A percentile compares a stretch with the other conserved stretches of the same genome.
These are phyloP conservation scores for Trichonephila clavipes DNA, from an alignment of 1,140 invertebrate genomes.

Conservation along the genomic window DNA sequence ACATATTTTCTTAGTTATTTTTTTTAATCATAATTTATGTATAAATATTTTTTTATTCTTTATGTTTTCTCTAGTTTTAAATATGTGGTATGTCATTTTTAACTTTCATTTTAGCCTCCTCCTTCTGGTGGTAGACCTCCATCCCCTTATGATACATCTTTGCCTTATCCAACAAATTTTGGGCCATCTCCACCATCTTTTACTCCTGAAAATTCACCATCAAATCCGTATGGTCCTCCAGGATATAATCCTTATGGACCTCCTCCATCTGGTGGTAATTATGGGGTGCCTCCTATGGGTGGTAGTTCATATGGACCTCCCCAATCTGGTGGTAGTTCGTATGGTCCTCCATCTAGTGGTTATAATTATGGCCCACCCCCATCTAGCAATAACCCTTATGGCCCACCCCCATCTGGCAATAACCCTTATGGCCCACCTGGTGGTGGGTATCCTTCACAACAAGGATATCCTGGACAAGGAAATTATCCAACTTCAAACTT, in stretches of 20 bases:
- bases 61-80: not conserved
- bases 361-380: not conserved
- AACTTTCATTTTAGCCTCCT: slow-evolving; percentile 21
- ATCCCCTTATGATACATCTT: slow-evolving; percentile 52
- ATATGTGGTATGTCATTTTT: not conserved
- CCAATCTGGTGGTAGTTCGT: slow-evolving; percentile 9
- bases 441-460: slow-evolving; percentile 55
- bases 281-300: not conserved
- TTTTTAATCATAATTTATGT: not conserved
- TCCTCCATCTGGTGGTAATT: not conserved
- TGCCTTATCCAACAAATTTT: slow-evolving; percentile 70
- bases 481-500: slow-evolving; percentile 46
- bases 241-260: not conserved
- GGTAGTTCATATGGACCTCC: slow-evolving; percentile 66
- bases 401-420: slow-evolving; percentile 37
- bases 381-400: not conserved
- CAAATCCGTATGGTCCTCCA: slow-evolving; percentile 46
- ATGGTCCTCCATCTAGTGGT: slow-evolving; percentile 8
- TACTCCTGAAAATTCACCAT: slow-evolving; percentile 2
- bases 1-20: not conserved
- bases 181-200: slow-evolving; percentile 50
- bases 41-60: too few relatives aligned
- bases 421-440: slow-evolving; percentile 56
- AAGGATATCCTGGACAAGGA: slow-evolving; percentile 28
- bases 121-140: slow-evolving; percentile 42